Evolutionary conservation across 2,113 vertebrate species (phyloP).

Genomic region (Carettochelys insculpta): DNA sequence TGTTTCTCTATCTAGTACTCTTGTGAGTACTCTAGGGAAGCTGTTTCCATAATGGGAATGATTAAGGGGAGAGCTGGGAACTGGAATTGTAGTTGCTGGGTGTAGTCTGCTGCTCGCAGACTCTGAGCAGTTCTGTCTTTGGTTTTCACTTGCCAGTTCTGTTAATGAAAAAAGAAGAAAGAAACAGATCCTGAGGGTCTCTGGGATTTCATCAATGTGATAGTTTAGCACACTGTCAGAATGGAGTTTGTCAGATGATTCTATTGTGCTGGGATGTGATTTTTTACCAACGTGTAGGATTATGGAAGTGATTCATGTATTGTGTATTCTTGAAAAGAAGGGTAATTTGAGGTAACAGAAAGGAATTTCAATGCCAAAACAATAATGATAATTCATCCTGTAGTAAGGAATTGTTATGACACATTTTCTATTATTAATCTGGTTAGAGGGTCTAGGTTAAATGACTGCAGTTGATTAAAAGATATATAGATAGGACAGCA

Average conservation of each 20-base stretch:
- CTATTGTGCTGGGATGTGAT: constrained; percentile 52
- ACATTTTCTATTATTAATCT: constrained; percentile 71
- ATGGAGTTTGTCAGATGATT: constrained; percentile 60
- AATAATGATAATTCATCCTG: constrained; percentile 71
- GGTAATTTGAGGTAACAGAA: constrained; percentile 67
- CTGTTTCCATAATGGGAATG: neutral
- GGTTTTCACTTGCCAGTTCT: constrained; percentile 43
- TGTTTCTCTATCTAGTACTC: constrained; percentile 24
- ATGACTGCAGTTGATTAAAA: constrained; percentile 70
- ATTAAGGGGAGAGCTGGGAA: constrained; percentile 12
- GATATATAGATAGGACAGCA: constrained; percentile 62
- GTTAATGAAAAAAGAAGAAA: constrained; percentile 32
- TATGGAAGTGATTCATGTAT: constrained; percentile 68
- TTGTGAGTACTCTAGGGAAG: neutral
- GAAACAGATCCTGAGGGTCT: constrained; percentile 50
- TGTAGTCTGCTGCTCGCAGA: constrained; percentile 28
- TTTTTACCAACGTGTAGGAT: constrained; percentile 63
- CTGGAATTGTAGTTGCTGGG: neutral
- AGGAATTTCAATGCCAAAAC: constrained; percentile 69
- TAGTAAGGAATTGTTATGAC: constrained; percentile 74
- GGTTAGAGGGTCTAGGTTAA: constrained; percentile 69
- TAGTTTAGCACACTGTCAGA: constrained; percentile 52
- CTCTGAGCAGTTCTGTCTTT: constrained; percentile 19
- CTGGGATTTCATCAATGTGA: constrained; percentile 42
- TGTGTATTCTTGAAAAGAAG: constrained; percentile 63